Percentiles rank a stretch among this genome's conserved stretches.
phyloP scores from a whole-genome alignment of 2,888 invertebrate species.

The Heliconius hortense region DNA sequence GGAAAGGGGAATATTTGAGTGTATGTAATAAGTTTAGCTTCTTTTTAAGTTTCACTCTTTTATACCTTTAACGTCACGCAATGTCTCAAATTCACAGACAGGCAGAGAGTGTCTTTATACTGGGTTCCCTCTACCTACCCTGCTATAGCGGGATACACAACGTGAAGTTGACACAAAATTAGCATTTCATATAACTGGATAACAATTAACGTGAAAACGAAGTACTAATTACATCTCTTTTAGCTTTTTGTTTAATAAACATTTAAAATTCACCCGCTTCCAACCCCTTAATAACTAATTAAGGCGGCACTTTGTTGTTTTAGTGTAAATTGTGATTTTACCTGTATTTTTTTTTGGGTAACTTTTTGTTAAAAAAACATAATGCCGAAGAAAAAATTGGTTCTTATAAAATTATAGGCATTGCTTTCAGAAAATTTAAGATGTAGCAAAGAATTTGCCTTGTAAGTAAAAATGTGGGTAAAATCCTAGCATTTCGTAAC shows the following conservation, averaged over 20 bases:
- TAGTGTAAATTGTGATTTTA: constrained; percentile 3
- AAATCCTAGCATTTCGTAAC: neutral
- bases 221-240: constrained; percentile 30
- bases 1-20: too few relatives aligned
- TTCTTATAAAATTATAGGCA: too few relatives aligned
- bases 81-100: neutral
- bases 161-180: neutral
- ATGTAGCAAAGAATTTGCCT: neutral
- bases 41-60: neutral
- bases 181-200: neutral
- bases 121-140: neutral
- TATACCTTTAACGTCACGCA: neutral
- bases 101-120: neutral
- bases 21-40: too few relatives aligned
- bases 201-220: constrained; percentile 28
- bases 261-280: constrained; percentile 25
- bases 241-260: constrained; percentile 32
- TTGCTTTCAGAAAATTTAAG: neutral
- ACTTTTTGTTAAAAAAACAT: neutral
- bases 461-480: neutral
- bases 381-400: too few relatives aligned
- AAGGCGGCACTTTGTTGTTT: constrained; percentile 12
- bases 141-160: neutral
- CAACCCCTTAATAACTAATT: constrained; percentile 35
- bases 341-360: neutral